A percentile compares a stretch with the other conserved stretches of the same genome.
phyloP scores from a whole-genome alignment of 2,113 vertebrate species.

The Herpetotheres cachinnans region DNA sequence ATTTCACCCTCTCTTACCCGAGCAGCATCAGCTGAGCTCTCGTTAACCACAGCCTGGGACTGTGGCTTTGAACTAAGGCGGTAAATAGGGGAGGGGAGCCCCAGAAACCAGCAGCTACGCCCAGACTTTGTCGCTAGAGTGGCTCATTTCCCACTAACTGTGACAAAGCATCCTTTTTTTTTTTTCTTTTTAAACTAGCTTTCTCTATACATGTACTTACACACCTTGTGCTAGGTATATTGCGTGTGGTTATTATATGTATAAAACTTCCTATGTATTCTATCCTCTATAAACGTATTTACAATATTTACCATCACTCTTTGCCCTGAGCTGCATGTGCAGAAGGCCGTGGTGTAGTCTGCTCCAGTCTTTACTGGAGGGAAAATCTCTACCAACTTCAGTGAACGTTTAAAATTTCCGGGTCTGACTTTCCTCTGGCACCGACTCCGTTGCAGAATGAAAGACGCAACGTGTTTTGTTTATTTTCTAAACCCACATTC shows the following conservation, averaged over 20 bases:
- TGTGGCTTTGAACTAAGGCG: background rate
- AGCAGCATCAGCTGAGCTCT: background rate
- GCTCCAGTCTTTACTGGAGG: background rate
- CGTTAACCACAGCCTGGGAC: background rate
- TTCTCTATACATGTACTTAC: no score
- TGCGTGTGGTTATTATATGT: fast-evolving
- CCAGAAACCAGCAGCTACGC: background rate
- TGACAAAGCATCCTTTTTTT: background rate
- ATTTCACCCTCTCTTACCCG: background rate
- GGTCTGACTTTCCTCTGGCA: background rate
- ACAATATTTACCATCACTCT: background rate
- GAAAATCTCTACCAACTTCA: background rate
- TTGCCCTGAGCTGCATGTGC: background rate
- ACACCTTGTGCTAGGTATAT: fast-evolving
- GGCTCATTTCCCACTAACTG: background rate
- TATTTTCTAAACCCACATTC: background rate
- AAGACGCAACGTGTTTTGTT: background rate
- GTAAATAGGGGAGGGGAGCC: background rate
- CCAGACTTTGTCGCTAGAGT: background rate
- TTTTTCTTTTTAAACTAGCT: no score
- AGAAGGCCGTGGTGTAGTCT: background rate
- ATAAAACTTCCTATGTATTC: background rate
- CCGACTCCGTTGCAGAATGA: background rate
- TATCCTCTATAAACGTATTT: fast-evolving
- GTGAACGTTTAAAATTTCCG: background rate